Evolutionary conservation across 2,113 vertebrate genomes (phyloP), one percentile per base, ranked within the genome.

Genomic region (Nyctibius bracteatus): DNA sequence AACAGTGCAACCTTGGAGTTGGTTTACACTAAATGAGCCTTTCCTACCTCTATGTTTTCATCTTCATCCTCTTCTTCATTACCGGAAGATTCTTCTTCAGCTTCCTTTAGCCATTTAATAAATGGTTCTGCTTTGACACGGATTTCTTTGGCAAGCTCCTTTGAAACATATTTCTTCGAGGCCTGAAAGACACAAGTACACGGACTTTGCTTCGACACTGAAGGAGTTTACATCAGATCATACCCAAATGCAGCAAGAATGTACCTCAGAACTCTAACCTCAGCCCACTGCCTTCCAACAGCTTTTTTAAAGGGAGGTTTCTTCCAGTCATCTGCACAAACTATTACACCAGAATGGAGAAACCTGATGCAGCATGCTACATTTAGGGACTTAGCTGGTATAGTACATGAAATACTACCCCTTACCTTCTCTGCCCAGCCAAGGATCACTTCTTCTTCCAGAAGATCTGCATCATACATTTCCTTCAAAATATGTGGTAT

Each of bases 121-220:
- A 99, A 99, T 24, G 99, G 99, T 94, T 99, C 99, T 8, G 99
- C 99, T 98, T 99, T 99, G 94, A 99, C 98, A 96, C 99, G 99
- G 92, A 99, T 99, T 98, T 99, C 99, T 98, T 99, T 99, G 98
- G 99, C 99, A 95, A 99, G 99, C 31, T 99, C 99, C 98, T 99
- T 99, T 78, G 99, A 99, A 95, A 99, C 99, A 0, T 99, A 99
- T 95, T 99, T 99, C 98, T 99, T 99, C 58, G 99, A 99, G 88
- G 99, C 98, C 99, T 99, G 95, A 15, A 96, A 78, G 39, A 68
- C 8, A 55, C 0, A n/a, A 59, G 17, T 6, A 30, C 3, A 35
- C 1, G 52, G 14, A 51, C 8, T 31, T 11, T 0, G 0, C 12
- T 37, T 71, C 1, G 89, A 23, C 8, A 22, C 35, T 20, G 6